These are phyloP conservation scores for Liasis olivaceus DNA, from an alignment of 2,797 vertebrate species.

Conservation along the genomic window DNA sequence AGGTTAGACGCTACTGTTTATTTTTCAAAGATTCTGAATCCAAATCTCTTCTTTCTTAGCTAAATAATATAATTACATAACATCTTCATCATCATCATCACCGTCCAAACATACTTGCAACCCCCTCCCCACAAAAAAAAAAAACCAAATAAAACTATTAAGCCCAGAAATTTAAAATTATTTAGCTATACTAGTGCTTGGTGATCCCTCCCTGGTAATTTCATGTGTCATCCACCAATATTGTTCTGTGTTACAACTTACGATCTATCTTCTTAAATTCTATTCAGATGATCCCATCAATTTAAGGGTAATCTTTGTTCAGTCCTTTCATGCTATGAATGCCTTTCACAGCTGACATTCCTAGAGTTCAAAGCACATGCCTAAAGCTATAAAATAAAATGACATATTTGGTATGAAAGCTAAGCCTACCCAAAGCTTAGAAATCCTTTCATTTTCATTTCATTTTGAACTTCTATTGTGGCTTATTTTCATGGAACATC, in stretches of 20 bases:
- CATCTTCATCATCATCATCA: too few relatives aligned
- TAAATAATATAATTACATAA: too few relatives aligned
- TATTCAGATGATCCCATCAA: constrained; percentile 26
- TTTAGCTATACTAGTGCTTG: too few relatives aligned
- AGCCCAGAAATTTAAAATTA: too few relatives aligned
- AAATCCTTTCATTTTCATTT: neutral
- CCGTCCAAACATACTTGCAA: too few relatives aligned
- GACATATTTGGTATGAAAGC: neutral
- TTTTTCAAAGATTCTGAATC: neutral
- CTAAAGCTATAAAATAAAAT: neutral
- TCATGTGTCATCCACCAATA: neutral
- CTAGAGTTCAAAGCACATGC: neutral
- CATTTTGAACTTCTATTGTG: neutral
- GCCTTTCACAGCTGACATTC: neutral
- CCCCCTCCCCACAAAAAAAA: too few relatives aligned
- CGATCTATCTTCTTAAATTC: constrained; percentile 17
- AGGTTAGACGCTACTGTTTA: neutral
- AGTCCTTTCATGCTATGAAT: neutral
- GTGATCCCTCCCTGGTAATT: too few relatives aligned
- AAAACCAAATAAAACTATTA: too few relatives aligned
- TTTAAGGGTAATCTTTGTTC: constrained; percentile 9
- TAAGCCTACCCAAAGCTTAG: neutral
- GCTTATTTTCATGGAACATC: neutral
- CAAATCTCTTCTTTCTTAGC: neutral
- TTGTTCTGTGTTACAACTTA: neutral